A percentile compares a stretch with the other conserved stretches of the same genome.
Evolutionary conservation across 2,888 invertebrate genomes (phyloP).

Genomic region (Baccha elongata): DNA sequence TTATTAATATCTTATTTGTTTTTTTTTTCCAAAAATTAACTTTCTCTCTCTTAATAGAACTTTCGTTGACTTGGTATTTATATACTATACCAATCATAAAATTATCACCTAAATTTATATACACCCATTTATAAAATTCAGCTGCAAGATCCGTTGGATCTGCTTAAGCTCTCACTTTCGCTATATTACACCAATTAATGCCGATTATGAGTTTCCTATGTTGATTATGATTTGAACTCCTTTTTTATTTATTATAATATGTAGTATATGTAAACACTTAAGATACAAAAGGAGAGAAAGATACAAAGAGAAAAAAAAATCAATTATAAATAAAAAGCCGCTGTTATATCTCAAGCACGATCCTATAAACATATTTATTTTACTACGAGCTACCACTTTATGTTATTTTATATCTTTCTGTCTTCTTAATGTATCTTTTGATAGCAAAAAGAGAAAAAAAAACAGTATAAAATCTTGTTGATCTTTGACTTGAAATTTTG

Average conservation of each 20-base stretch:
- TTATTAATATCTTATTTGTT: too few species aligned
- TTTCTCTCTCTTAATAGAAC: too few species aligned
- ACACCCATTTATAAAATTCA: too few species aligned
- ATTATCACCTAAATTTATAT: too few species aligned
- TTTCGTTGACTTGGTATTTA: too few species aligned
- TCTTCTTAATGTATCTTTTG: slow-evolving; percentile 2
- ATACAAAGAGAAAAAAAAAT: neutral
- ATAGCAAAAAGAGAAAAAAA: slow-evolving; percentile 6
- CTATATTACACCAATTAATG: slow-evolving; percentile 37
- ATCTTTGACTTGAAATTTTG: slow-evolving; percentile 34
- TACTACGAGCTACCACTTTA: slow-evolving; percentile 25
- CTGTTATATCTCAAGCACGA: slow-evolving; percentile 13
- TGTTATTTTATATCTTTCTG: neutral
- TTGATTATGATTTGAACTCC: slow-evolving; percentile 35
- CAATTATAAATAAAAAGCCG: slow-evolving; percentile 63
- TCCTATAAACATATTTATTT: slow-evolving; percentile 50
- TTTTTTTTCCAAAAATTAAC: too few species aligned
- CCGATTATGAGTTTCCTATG: slow-evolving; percentile 36
- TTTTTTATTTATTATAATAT: neutral
- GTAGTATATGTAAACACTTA: too few species aligned
- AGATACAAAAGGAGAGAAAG: neutral
- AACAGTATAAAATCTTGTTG: slow-evolving; percentile 19
- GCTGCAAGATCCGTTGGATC: neutral
- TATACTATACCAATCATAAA: too few species aligned
- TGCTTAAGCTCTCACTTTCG: slow-evolving; percentile 47